These are phyloP conservation scores for Harpagoxenus sublaevis DNA, from an alignment of 2,888 invertebrate genomes.

Conservation along the genomic window DNA sequence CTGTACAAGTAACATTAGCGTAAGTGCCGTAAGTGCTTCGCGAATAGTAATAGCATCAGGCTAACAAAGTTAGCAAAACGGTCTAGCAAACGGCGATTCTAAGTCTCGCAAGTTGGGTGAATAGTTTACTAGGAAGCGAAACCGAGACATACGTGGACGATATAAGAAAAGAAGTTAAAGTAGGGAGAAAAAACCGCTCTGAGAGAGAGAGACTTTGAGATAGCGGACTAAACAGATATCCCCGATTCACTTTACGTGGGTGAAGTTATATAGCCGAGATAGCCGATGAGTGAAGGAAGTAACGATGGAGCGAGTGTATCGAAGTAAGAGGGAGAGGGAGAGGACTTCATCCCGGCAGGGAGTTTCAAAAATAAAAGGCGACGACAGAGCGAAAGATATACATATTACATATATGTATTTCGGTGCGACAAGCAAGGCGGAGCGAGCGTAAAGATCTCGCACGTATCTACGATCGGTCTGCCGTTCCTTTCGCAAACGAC, in stretches of 20 bases:
- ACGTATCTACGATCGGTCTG: not conserved
- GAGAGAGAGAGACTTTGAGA: not conserved
- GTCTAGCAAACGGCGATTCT: not conserved
- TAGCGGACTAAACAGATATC: not conserved
- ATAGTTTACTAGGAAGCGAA: not conserved
- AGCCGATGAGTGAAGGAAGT: not conserved
- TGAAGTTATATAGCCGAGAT: too few species aligned
- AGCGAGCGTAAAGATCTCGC: not conserved
- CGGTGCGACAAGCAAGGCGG: not conserved
- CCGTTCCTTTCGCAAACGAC: not conserved
- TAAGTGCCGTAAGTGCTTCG: not conserved
- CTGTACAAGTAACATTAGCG: not conserved
- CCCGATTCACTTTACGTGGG: not conserved
- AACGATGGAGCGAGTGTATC: not conserved
- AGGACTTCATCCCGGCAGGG: not conserved
- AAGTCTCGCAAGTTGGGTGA: not conserved
- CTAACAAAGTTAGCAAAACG: not conserved
- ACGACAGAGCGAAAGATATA: not conserved
- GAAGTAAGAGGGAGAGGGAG: not conserved
- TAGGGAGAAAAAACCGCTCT: not conserved
- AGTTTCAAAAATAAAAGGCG: conserved; percentile 18
- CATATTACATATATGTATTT: not conserved
- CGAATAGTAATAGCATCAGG: not conserved
- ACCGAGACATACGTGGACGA: not conserved
- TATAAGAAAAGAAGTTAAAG: too few species aligned